Conservation (phyloP, 2,113 vertebrate species). For the Alces alces region DNA sequence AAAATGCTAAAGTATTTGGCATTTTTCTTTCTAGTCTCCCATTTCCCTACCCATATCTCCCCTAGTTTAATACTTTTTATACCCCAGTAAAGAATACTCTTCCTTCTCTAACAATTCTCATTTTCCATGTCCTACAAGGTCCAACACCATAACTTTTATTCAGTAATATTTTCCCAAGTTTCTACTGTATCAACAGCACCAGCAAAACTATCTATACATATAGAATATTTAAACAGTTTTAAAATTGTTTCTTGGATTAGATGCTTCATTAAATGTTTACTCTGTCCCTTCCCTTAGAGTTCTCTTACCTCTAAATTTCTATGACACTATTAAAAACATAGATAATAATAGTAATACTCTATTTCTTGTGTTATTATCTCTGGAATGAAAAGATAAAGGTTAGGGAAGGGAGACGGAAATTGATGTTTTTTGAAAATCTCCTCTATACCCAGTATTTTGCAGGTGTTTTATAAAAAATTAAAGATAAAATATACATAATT, state of each 20-base stretch:
- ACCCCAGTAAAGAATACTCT: neutral
- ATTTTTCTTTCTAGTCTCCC: neutral
- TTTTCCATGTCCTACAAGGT: neutral
- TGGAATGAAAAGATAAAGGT: neutral
- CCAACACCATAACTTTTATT: neutral
- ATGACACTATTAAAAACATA: neutral
- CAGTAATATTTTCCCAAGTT: neutral
- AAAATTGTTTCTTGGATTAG: neutral
- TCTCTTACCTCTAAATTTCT: neutral
- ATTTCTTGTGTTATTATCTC: neutral
- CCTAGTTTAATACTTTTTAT: neutral
- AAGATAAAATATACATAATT: neutral
- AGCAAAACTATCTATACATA: neutral
- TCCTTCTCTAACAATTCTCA: neutral
- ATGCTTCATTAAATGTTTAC: neutral
- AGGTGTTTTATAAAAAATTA: neutral
- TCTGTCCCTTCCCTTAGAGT: neutral
- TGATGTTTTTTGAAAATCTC: neutral
- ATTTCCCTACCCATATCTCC: neutral
- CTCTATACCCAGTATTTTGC: neutral
- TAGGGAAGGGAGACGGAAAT: neutral
- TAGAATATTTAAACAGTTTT: too few species aligned
- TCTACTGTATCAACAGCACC: neutral
- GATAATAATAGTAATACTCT: neutral
- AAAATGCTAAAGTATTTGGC: neutral